Base-by-base conservation (phyloP, 2,113 vertebrate species). In the Hippocampus mohnikei region DNA sequence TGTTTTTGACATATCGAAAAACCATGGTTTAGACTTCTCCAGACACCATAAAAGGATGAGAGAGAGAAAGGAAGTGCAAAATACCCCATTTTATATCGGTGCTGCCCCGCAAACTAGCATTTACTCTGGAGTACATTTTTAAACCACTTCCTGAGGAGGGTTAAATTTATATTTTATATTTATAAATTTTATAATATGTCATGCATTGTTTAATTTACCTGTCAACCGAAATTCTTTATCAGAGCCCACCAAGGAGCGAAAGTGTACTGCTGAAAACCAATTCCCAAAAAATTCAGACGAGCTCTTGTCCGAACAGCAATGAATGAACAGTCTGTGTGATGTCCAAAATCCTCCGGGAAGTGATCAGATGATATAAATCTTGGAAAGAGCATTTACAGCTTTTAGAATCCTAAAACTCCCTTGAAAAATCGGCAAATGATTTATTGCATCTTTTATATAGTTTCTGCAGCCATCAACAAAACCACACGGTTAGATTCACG, bases 381-480 rank as follows among this genome's bases (percentile, higher is more conserved):
- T 56, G 66, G 70, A 78, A 80, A 74, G 25, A 80, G 44, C 60
- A 23, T 81, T 87, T 71, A 65, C 46, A 66, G 60, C 75, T 85
- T 78, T 84, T 67, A 11, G 60, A 76, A 79, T 71, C 71, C 23
- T 77, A 78, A 87, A 84, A 66, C 61, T 72, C 73, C 62, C 79
- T 74, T 78, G 80, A 83, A 78, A 78, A 76, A 69, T 64, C 58
- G 72, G 37, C 50, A 69, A 41, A 62, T 50, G 58, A 70, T 78
- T 76, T 64, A 71, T 50, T 79, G 70, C 70, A 69, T 29, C 44
- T 68, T 78, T 80, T 56, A 59, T 52, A 67, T 55, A 72, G 29
- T 64, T 63, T 65, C 69, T 27, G 37, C 68, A 41, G 61, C 41
- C 66, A 62, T 64, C 70, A 42, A 42, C 77, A 13, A 67, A 29